phyloP scores from a whole-genome alignment of 2,113 vertebrate species.

The Onychostoma macrolepis region DNA sequence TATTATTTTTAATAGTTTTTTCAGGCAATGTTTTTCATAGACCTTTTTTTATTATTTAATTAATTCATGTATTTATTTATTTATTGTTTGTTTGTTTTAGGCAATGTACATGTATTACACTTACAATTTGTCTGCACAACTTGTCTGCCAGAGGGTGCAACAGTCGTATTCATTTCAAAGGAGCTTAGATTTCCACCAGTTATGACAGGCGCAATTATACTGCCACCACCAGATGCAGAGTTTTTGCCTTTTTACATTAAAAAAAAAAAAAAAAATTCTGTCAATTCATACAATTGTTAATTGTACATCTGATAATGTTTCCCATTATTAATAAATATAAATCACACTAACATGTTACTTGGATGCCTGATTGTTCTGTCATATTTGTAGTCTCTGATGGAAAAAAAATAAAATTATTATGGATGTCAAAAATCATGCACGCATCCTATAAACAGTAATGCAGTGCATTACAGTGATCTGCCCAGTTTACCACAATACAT shows the following conservation, averaged over 20 bases:
- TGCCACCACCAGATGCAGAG: background rate
- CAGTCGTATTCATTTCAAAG: background rate
- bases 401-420: background rate
- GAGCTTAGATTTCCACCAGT: background rate
- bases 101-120: background rate
- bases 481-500: background rate
- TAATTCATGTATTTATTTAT: too few relatives aligned
- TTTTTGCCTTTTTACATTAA: conserved; percentile 11
- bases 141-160: too few relatives aligned
- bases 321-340: background rate
- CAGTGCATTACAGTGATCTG: background rate
- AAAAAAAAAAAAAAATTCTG: background rate
- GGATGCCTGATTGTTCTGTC: background rate
- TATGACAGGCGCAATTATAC: background rate
- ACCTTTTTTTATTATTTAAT: too few relatives aligned
- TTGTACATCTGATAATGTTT: background rate
- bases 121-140: background rate
- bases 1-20: too few relatives aligned
- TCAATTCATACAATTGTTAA: background rate
- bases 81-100: too few relatives aligned
- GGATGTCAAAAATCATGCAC: background rate
- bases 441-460: background rate
- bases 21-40: background rate
- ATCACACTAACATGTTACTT: background rate
- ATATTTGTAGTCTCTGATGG: background rate